Base-by-base conservation (phyloP, 2,113 vertebrate species). In the Bostrychus sinensis region DNA sequence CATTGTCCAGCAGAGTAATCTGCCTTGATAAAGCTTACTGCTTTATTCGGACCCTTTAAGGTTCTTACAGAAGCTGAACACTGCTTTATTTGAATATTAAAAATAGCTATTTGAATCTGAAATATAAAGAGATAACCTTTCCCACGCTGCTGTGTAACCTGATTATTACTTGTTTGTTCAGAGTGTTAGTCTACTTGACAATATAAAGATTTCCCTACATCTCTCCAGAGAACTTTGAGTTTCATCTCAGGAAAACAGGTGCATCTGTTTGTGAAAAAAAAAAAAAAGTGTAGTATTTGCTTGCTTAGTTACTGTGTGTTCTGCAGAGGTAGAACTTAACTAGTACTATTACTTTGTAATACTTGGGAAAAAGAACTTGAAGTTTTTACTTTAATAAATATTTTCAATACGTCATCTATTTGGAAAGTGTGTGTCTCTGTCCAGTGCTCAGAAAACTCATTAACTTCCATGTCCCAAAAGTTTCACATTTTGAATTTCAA, bases 11-110 rank as follows among this genome's bases (percentile, higher is more conserved):
- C 68, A 62, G 58, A 82, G 77, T 78, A 84, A 86, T 86, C 80
- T 74, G 37, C n/a, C 6, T 56, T 28, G 86, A 87, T 83, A 77
- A 80, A 77, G 65, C 58, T 23, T 67, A 53, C 42, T 26, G 62
- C 53, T 78, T 73, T 70, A 75, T 69, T 11, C 61, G 48, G 56
- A 81, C 55, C 55, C 66, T 56, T 57, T 56, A 66, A 86, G 74
- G 78, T 83, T 83, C 64, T 76, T 76, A 43, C 54, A 69, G 72
- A 72, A 37, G 43, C 38, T 58, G 42, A 73, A 54, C 22, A 39
- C 61, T 57, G 78, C 72, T 72, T 57, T 61, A 70, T 81, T 89
- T 86, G 82, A 87, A 87, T 90, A 88, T 84, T 86, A 82, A 78
- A 88, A 65, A 60, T 16, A 32, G 62, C 41, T 42, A 70, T 81